A percentile compares a stretch with the other conserved stretches of the same genome.
These are phyloP conservation scores for Orussus abietinus DNA, from an alignment of 1,140 invertebrate species.

Conservation along the genomic window DNA sequence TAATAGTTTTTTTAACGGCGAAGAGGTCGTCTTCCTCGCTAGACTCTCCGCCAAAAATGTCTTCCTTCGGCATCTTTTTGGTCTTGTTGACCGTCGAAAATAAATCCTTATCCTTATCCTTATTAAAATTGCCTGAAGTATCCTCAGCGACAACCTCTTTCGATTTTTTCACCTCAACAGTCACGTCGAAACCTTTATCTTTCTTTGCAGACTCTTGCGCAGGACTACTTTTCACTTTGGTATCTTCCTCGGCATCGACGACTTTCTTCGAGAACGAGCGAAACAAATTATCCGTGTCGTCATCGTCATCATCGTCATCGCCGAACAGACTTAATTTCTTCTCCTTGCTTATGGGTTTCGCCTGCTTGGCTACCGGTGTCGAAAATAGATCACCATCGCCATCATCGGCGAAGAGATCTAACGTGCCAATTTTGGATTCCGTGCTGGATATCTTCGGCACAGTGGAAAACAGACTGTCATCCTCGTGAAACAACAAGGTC, in stretches of 20 bases:
- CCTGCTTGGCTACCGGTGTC: conserved; percentile 20
- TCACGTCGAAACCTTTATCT: conserved; percentile 23
- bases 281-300: conserved; percentile 16
- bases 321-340: conserved; percentile 36
- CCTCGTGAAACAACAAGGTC: conserved; percentile 33
- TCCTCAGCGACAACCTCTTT: background rate
- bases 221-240: conserved; percentile 3
- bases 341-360: conserved; percentile 34
- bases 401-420: conserved; percentile 40
- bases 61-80: too few relatives aligned
- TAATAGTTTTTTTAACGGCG: conserved; percentile 22
- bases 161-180: background rate
- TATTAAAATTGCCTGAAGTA: background rate
- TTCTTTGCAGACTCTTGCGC: conserved; percentile 12
- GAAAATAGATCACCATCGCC: conserved; percentile 39
- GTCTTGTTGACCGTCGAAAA: background rate
- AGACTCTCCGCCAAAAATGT: conserved; percentile 42
- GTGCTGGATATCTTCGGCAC: conserved; percentile 13
- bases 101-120: background rate
- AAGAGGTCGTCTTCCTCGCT: conserved; percentile 45
- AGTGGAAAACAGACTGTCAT: conserved; percentile 42
- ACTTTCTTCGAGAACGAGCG: conserved; percentile 15
- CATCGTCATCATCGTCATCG: conserved; percentile 21
- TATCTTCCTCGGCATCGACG: background rate
- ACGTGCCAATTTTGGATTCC: conserved; percentile 12